Percentiles rank a stretch among this genome's conserved stretches.
Evolutionary conservation across 92 coral and sea anemone genomes (phyloP).

Genomic region (Epizoanthus stellaris): DNA sequence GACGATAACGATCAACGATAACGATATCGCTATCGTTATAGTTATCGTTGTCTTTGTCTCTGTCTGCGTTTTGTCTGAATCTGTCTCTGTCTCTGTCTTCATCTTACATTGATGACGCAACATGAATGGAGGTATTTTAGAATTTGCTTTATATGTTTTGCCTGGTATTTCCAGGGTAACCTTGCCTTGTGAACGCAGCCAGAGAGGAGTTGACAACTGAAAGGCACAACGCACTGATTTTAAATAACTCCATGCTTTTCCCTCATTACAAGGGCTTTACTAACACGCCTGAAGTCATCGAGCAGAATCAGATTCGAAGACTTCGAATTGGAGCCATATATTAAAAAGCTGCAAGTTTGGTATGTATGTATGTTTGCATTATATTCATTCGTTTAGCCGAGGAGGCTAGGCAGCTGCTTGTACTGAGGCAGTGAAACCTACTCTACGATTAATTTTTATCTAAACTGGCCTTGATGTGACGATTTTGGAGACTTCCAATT

Average conservation of each 20-base stretch:
- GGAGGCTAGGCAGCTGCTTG: neutral
- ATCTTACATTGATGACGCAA: too few species aligned
- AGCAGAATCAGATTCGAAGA: neutral
- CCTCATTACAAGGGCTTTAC: neutral
- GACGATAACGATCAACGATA: too few species aligned
- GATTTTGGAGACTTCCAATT: too few species aligned
- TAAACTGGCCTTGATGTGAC: too few species aligned
- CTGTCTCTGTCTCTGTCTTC: too few species aligned
- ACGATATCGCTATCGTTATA: too few species aligned
- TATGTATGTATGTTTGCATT: neutral
- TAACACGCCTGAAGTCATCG: neutral
- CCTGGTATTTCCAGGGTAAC: neutral
- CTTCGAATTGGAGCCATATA: neutral
- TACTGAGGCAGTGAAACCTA: neutral
- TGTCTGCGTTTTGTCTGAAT: too few species aligned
- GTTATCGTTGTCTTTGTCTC: too few species aligned
- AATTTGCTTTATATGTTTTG: too few species aligned
- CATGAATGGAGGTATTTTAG: too few species aligned
- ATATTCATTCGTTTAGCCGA: neutral
- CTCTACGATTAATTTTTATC: too few species aligned
- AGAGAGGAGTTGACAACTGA: slow-evolving; percentile 4
- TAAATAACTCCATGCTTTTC: neutral
- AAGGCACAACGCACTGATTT: neutral
- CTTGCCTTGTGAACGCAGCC: neutral
- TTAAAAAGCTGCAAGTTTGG: neutral